These are phyloP conservation scores for Lynx canadensis DNA, from an alignment of 2,113 vertebrate species.

Conservation along the genomic window DNA sequence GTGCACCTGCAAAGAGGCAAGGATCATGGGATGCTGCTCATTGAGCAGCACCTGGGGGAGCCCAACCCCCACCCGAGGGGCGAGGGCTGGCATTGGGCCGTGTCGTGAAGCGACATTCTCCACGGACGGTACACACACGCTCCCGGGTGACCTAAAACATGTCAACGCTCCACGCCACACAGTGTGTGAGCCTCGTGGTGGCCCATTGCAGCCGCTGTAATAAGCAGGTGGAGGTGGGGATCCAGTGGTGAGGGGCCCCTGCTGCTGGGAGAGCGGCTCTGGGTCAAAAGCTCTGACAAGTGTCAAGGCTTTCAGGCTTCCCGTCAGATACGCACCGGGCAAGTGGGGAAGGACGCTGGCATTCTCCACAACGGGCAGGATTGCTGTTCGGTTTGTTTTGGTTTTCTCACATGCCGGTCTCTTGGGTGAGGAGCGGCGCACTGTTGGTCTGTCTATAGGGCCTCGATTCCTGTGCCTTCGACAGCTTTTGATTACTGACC, in stretches of 20 bases:
- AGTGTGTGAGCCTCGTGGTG: neutral
- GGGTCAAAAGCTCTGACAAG: no score
- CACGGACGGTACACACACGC: neutral
- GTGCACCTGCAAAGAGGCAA: neutral
- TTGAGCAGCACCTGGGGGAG: neutral
- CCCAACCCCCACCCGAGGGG: neutral
- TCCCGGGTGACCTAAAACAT: neutral
- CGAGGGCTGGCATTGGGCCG: accelerated
- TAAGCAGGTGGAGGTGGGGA: accelerated
- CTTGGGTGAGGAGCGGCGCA: accelerated
- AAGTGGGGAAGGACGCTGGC: accelerated
- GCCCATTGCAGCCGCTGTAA: accelerated
- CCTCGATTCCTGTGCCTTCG: neutral
- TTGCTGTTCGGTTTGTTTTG: neutral
- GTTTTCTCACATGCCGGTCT: neutral
- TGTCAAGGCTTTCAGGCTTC: neutral
- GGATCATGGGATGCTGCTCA: neutral
- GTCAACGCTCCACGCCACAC: neutral
- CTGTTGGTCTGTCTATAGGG: accelerated
- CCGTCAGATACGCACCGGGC: neutral
- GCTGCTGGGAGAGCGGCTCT: neutral
- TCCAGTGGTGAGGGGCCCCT: neutral
- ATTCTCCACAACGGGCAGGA: accelerated
- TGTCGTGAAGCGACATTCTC: neutral
- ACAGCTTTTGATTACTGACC: neutral